Percentiles rank a stretch among this genome's conserved stretches.
Conservation (phyloP, 2,888 invertebrate genomes). For the Eristalinus sepulchralis region DNA sequence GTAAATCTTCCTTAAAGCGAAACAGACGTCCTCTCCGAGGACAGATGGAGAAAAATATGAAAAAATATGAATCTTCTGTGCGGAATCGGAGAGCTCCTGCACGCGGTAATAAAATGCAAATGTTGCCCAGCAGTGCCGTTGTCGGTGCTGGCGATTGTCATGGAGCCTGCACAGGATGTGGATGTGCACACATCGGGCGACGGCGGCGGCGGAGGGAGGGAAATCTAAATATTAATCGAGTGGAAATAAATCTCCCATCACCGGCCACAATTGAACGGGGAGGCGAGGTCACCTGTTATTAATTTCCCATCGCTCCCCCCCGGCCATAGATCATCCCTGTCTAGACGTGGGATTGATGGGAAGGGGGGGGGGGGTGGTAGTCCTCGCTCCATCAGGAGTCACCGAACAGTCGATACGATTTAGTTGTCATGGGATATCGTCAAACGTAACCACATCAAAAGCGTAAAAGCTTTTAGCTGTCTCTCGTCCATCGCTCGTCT, state of each 20-base stretch:
- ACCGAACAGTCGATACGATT: slow-evolving; percentile 64
- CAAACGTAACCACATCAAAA: slow-evolving; percentile 67
- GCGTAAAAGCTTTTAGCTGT: slow-evolving; percentile 55
- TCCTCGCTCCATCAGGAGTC: slow-evolving; percentile 32
- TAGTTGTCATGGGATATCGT: slow-evolving; percentile 65
- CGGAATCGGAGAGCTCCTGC: slow-evolving; percentile 3
- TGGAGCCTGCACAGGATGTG: slow-evolving; percentile 53
- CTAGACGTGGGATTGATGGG: slow-evolving; percentile 47
- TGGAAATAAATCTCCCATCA: slow-evolving; percentile 59
- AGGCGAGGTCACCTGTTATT: slow-evolving; percentile 49
- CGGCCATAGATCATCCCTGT: slow-evolving; percentile 58
- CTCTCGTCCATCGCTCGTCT: too few species aligned
- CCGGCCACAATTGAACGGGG: not conserved
- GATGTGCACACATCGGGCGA: too few species aligned
- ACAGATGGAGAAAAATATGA: slow-evolving; percentile 29
- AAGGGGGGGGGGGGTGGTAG: not conserved
- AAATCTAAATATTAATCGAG: slow-evolving; percentile 64
- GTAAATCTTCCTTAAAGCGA: slow-evolving; percentile 56
- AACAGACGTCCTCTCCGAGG: not conserved
- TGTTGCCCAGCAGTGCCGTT: slow-evolving; percentile 28
- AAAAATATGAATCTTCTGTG: slow-evolving; percentile 29
- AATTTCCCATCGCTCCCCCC: slow-evolving; percentile 49
- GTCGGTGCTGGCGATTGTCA: slow-evolving; percentile 42
- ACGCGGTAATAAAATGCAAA: slow-evolving; percentile 68
- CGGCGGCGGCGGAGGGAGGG: slow-evolving; percentile 8